Conservation (phyloP, 2,797 vertebrate genomes). For the Huso huso region DNA sequence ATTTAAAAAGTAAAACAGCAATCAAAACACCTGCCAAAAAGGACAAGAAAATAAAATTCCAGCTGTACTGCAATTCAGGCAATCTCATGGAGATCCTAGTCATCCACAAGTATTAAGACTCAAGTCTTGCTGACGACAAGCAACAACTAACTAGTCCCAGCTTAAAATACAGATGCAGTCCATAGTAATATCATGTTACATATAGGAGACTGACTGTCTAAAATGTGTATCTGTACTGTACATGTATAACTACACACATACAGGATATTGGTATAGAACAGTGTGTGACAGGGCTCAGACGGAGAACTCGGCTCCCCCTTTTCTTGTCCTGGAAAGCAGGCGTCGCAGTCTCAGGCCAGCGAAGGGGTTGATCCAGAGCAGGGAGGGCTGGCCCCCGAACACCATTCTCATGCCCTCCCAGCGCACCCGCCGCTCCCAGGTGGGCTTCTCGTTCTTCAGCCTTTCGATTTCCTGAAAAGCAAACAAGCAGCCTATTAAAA, state of each 20-base stretch:
- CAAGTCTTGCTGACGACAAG: neutral
- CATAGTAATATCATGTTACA: neutral
- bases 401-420: conserved; percentile 96
- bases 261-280: neutral
- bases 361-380: conserved; percentile 95
- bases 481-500: neutral
- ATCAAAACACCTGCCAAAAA: neutral
- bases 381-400: conserved; percentile 85
- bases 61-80: neutral
- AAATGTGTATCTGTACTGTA: neutral
- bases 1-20: neutral
- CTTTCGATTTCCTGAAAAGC: conserved; percentile 84
- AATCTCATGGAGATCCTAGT: neutral
- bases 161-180: conserved; percentile 1
- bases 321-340: conserved; percentile 61
- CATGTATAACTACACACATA: neutral
- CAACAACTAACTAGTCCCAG: neutral
- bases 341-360: conserved; percentile 76
- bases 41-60: no score
- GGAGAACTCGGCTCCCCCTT: conserved; percentile 80
- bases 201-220: neutral
- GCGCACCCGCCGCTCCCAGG: conserved; percentile 84
- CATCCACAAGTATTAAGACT: neutral
- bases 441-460: conserved; percentile 95
- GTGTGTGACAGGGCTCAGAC: conserved; percentile 59